Conservation (phyloP, 2,888 invertebrate species). For the Perithous albicinctus region DNA sequence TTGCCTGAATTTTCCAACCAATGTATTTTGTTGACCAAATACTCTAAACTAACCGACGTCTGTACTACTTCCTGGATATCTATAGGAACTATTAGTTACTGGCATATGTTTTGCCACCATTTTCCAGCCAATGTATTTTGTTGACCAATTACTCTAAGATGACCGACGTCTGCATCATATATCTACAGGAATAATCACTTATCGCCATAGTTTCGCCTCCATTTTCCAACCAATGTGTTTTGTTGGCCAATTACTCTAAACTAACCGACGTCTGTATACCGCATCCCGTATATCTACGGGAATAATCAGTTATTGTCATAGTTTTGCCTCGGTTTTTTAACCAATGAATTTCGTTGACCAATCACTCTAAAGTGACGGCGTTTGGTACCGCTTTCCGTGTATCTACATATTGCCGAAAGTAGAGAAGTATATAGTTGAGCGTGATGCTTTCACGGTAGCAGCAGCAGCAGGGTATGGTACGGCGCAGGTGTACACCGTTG, state of each 20-base stretch:
- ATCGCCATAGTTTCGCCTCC: not conserved
- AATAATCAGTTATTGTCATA: not conserved
- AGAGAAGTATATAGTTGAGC: not conserved
- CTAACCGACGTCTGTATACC: not conserved
- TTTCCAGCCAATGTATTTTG: not conserved
- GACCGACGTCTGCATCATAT: not conserved
- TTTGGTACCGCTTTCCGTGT: not conserved
- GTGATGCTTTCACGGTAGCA: conserved; percentile 23
- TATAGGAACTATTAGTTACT: not conserved
- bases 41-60: not conserved
- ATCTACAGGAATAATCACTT: not conserved
- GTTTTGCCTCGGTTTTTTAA: not conserved
- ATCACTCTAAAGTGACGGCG: not conserved
- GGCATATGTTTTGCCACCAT: not conserved
- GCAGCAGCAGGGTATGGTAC: conserved; percentile 57
- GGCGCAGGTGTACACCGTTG: conserved; percentile 79
- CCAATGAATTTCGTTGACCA: not conserved
- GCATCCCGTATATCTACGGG: not conserved
- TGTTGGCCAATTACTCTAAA: not conserved
- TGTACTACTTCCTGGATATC: not conserved
- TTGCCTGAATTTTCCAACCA: not conserved
- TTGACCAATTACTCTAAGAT: not conserved
- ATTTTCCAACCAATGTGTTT: not conserved
- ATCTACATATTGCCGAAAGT: conserved; percentile 1
- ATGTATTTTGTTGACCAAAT: not conserved